Evolutionary conservation across 2,797 vertebrate species (phyloP).

Genomic region (Lutjanus argentimaculatus): DNA sequence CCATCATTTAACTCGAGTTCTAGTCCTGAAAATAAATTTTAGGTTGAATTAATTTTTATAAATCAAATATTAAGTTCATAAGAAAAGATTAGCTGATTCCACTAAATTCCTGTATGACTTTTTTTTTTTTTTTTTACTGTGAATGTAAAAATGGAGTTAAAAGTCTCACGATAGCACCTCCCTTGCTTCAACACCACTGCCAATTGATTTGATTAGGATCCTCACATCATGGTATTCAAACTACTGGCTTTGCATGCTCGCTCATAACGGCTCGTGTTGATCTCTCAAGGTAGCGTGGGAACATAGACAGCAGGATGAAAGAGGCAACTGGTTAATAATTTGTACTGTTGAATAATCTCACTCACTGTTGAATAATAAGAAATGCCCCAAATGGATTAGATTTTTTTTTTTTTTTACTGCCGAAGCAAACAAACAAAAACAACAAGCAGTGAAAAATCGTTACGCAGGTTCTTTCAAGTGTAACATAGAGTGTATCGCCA

Average conservation of each 20-base stretch:
- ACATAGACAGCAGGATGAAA: constrained; percentile 50
- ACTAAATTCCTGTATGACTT: no score
- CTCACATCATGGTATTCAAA: constrained; percentile 64
- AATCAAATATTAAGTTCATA: no score
- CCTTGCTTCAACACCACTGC: constrained; percentile 14
- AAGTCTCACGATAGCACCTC: constrained; percentile 18
- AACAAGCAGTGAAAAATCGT: constrained; percentile 70
- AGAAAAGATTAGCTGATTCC: no score
- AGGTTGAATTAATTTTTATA: no score
- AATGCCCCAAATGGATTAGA: constrained; percentile 69
- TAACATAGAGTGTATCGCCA: constrained; percentile 51
- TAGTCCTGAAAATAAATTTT: no score
- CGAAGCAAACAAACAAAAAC: constrained; percentile 72
- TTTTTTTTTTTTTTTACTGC: constrained; percentile 9
- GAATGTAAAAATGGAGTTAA: neutral
- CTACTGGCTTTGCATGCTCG: constrained; percentile 41
- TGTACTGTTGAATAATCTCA: constrained; percentile 71
- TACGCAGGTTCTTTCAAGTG: constrained; percentile 73
- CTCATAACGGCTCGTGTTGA: constrained; percentile 15
- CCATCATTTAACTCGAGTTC: no score
- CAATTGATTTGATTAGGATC: constrained; percentile 69
- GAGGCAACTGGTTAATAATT: constrained; percentile 76
- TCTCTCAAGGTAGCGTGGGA: constrained; percentile 59
- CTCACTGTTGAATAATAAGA: constrained; percentile 49
- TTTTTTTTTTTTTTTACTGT: no score